A percentile compares a stretch with the other conserved stretches of the same genome.
Conservation (phyloP, 2,113 vertebrate species). For the Ptychochromis oligacanthus region DNA sequence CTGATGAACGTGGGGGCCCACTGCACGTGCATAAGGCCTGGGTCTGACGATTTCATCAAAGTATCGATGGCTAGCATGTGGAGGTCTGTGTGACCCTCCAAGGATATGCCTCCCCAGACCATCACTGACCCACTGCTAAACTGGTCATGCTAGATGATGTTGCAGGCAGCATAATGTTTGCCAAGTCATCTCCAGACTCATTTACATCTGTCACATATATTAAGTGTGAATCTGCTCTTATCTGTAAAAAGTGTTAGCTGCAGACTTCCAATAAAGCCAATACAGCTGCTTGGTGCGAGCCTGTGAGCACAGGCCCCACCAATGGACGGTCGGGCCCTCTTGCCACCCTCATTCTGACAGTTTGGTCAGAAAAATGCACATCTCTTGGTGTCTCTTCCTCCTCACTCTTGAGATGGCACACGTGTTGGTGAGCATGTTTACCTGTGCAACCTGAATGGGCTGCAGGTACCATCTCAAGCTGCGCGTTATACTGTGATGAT, state of each 20-base stretch:
- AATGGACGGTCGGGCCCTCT: no score
- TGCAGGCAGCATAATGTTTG: background rate
- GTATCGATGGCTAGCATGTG: background rate
- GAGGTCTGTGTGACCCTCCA: background rate
- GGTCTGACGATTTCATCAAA: background rate
- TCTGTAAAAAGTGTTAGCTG: no score
- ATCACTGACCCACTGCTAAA: background rate
- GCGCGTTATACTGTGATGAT: background rate
- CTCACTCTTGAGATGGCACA: background rate
- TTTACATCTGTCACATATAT: background rate
- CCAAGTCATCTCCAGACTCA: background rate
- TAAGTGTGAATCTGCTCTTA: no score
- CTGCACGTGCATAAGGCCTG: background rate
- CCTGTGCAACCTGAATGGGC: background rate
- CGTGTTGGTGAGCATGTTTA: background rate
- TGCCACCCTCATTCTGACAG: no score
- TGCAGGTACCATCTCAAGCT: background rate
- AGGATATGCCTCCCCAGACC: background rate
- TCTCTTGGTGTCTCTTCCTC: background rate
- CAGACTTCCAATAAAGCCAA: no score
- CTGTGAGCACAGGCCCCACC: no score
- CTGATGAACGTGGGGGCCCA: background rate
- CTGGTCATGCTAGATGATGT: background rate
- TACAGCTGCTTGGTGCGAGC: no score
- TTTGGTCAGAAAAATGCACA: no score